Evolutionary conservation across 2,113 vertebrate genomes (phyloP).

Genomic region (Taurulus bubalis): DNA sequence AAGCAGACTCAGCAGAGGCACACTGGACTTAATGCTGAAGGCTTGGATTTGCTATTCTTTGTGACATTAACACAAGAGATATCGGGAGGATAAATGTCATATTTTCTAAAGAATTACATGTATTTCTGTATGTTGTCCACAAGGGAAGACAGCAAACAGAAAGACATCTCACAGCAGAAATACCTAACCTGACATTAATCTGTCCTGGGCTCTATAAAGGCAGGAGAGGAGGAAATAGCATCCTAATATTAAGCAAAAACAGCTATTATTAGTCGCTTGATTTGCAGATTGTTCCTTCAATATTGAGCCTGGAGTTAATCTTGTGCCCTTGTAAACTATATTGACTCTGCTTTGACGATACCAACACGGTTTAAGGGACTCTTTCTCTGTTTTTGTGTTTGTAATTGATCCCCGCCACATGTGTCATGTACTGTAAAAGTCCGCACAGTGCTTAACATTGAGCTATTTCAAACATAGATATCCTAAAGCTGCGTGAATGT

Average conservation of each 20-base stretch:
- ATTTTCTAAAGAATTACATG: background rate
- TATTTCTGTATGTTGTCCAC: background rate
- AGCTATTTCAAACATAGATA: conserved; percentile 26
- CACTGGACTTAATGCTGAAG: background rate
- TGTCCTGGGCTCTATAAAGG: background rate
- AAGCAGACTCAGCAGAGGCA: background rate
- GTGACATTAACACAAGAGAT: background rate
- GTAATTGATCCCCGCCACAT: background rate
- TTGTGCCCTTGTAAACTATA: background rate
- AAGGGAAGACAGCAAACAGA: too few relatives aligned
- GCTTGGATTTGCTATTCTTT: background rate
- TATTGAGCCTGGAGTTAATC: background rate
- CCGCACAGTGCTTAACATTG: background rate
- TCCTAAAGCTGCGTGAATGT: conserved; percentile 1
- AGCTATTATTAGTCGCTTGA: background rate
- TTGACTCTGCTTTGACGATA: conserved; percentile 8
- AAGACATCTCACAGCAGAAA: background rate
- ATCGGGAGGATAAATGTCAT: background rate
- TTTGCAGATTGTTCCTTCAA: conserved; percentile 1
- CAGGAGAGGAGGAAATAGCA: background rate
- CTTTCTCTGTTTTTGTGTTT: conserved; percentile 1
- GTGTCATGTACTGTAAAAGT: conserved; percentile 4
- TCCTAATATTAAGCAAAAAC: background rate
- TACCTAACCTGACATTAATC: background rate
- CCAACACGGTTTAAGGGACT: background rate